Base-by-base conservation (phyloP, 1,140 invertebrate species). In the Marisa cornuarietis region DNA sequence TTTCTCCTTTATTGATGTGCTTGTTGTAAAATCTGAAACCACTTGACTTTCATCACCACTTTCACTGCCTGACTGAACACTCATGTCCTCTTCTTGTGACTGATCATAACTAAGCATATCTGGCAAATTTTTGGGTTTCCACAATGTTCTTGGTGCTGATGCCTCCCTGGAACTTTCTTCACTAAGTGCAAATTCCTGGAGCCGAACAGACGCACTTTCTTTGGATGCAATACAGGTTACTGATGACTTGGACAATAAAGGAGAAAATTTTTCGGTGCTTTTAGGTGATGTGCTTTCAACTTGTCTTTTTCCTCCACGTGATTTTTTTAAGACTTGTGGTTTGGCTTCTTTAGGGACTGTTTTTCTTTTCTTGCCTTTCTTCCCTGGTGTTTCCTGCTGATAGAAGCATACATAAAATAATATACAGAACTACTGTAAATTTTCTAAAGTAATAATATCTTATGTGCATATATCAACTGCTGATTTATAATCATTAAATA, bases 121-220 rank as follows among this genome's bases (percentile, higher is more conserved):
- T 68, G 76, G 76, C 9, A 77, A 65, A 54, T 77, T 51, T 69
- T 77, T 77, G 16, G 76, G 76, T 77, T 77, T 14, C 76, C 76
- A 77, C n/a, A 77, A 49, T 20, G 42, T 52, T 62, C 76, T 66
- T 24, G n/a, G 22, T 65, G 62, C 26, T 54, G 31, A 54, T 18
- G 26, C 65, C 1, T 26, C 51, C 22, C 24, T 51, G 22, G 66
- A 62, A 26, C 10, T 52, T 31, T 54, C 42, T 52, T 31, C 65
- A 52, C 66, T 63, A 26, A 77, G 65, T 20, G 62, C 76, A 54
- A 77, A 77, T 4, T 31, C 49, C 51, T 77, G 62, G 14, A 77
- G 24, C 51, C 49, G 76, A 24, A 52, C 54, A 13, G 76, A 16
- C 54, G 65, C 68, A 8, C 51, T 14, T 54, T 68, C 76, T 26